These are phyloP conservation scores for Proteles cristata DNA, from an alignment of 2,113 vertebrate species.

Conservation along the genomic window DNA sequence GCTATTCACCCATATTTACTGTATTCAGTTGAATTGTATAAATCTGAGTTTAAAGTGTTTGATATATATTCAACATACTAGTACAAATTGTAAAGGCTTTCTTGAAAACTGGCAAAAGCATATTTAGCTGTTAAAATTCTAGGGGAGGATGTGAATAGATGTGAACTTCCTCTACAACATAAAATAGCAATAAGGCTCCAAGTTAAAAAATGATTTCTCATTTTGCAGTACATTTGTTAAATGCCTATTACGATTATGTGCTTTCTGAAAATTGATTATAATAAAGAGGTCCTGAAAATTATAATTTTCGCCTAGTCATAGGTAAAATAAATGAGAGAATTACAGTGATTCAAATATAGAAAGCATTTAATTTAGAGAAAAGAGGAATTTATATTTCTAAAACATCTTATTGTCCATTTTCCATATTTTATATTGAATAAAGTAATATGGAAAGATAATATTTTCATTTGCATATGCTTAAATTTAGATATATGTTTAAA, in stretches of 20 bases:
- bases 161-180: background rate
- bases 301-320: constrained; percentile 47
- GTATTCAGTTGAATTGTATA: background rate
- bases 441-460: background rate
- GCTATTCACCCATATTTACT: background rate
- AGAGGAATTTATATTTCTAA: constrained; percentile 15
- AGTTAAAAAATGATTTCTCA: constrained; percentile 57
- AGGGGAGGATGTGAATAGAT: background rate
- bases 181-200: background rate
- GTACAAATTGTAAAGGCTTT: background rate
- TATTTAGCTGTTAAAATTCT: constrained; percentile 53
- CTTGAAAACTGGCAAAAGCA: background rate
- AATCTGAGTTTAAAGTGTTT: background rate
- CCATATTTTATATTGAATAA: background rate
- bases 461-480: constrained; percentile 1
- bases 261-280: constrained; percentile 46
- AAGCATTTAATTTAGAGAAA: constrained; percentile 22
- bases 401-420: background rate
- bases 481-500: background rate
- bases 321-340: constrained; percentile 58
- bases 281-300: constrained; percentile 46
- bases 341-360: background rate
- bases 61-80: background rate
- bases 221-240: constrained; percentile 58
- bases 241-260: background rate